Base-by-base conservation (phyloP, 2,797 vertebrate genomes). In the Eulemur rubriventer region DNA sequence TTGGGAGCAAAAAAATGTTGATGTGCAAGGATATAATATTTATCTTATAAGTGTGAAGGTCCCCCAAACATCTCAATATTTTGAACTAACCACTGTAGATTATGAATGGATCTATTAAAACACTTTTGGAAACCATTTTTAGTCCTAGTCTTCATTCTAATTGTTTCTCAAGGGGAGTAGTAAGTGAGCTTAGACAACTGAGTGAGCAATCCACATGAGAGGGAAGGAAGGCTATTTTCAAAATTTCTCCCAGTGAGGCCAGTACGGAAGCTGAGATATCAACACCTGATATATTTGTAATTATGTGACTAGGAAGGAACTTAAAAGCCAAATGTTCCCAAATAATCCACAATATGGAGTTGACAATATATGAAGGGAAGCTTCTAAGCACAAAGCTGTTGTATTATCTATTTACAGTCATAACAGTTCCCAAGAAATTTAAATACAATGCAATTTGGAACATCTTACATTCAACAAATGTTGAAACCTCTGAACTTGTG, bases 231-330 rank as follows among this genome's bases (percentile, higher is more conserved):
- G 12, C 2, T 80, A 30, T 88, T 94, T 84, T 61, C 26, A 46
- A 90, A 94, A 67, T 3, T 80, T 61, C 33, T 95, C 57, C 38
- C 41, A 69, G 12, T 63, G 50, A 90, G 67, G 48, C 6, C 9
- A 81, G 2, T 81, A 85, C 72, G 76, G 38, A 81, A 67, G 46
- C 48, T 43, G 28, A 92, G 28, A 41, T 92, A 22, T 80, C 67
- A 88, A 50, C 12, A 3, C 14, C 55, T 80, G 26, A 52, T 90
- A 84, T 38, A 55, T 67, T 88, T 38, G 8, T 35, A 93, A 61
- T 89, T 94, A 76, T 52, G 10, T 67, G 22, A 52, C 78, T 85
- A 79, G 33, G 94, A 96, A 82, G 35, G 94, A 96, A 85, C 8
- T 69, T 13, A 96, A 94, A 94, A 59, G 38, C 14, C 73, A 88